Evolutionary conservation across 2,797 vertebrate genomes (phyloP).

Genomic region (Anisognathus igniventris): DNA sequence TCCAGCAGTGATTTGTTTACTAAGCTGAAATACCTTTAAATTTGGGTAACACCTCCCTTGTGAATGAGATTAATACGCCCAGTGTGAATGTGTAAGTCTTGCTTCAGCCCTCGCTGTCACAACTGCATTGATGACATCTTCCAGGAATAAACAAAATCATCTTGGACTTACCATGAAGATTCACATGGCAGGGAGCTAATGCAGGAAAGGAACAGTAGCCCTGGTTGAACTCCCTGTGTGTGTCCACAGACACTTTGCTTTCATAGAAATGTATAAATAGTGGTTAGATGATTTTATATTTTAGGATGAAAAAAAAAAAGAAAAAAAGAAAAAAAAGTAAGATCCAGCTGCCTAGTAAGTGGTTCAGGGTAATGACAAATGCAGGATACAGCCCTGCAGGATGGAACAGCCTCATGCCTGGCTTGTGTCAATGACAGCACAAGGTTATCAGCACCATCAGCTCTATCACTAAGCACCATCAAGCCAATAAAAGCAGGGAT

Average conservation of each 20-base stretch:
- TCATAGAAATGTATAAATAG: neutral
- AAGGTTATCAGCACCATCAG: conserved; percentile 10
- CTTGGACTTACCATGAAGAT: neutral
- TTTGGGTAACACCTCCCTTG: neutral
- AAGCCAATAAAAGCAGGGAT: neutral
- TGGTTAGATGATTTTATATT: neutral
- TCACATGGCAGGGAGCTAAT: neutral
- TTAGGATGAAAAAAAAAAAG: neutral
- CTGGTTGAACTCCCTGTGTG: neutral
- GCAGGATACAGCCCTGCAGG: neutral
- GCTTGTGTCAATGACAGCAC: neutral
- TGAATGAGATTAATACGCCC: neutral
- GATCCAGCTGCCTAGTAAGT: neutral
- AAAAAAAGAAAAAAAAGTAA: neutral
- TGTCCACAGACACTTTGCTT: neutral
- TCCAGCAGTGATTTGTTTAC: neutral
- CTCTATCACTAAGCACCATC: neutral
- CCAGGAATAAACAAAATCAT: neutral
- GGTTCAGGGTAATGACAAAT: neutral
- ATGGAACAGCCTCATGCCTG: neutral
- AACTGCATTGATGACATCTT: neutral
- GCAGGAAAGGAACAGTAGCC: neutral
- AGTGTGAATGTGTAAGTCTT: neutral
- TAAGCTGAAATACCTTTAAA: neutral
- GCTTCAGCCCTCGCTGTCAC: neutral